Conservation (phyloP, 2,797 vertebrate genomes). For the Hephaestus fuliginosus region DNA sequence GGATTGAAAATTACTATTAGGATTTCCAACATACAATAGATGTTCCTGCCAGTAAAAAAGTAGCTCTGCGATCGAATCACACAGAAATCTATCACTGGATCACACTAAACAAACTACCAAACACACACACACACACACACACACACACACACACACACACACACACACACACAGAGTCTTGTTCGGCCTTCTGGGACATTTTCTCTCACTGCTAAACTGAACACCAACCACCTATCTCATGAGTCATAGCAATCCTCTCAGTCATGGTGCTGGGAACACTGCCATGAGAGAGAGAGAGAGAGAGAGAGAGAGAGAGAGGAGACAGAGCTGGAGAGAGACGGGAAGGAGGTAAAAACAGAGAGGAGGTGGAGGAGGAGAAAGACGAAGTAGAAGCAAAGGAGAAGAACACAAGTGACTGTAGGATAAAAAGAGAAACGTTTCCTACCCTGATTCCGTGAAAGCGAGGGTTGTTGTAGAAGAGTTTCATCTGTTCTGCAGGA, state of each 20-base stretch:
- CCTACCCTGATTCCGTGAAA: slow-evolving; percentile 95
- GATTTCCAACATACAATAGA: slow-evolving; percentile 38
- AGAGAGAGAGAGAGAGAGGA: slow-evolving; percentile 24
- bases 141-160: slow-evolving; percentile 43
- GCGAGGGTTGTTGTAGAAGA: slow-evolving; percentile 97
- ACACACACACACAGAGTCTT: slow-evolving; percentile 41
- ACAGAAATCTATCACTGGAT: slow-evolving; percentile 52
- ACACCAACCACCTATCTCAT: slow-evolving; percentile 81
- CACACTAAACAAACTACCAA: slow-evolving; percentile 55
- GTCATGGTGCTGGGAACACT: slow-evolving; percentile 81
- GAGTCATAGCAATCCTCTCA: slow-evolving; percentile 83
- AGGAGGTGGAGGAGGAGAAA: slow-evolving; percentile 21
- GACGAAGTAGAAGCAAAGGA: slow-evolving; percentile 44
- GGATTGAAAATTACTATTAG: slow-evolving; percentile 21
- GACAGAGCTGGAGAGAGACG: background rate
- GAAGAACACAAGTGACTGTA: background rate
- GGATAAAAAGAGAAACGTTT: slow-evolving; percentile 9
- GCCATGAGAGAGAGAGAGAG: slow-evolving; percentile 60
- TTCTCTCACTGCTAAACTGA: slow-evolving; percentile 77
- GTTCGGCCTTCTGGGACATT: slow-evolving; percentile 73
- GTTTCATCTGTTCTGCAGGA: slow-evolving; percentile 96
- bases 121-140: slow-evolving; percentile 39
- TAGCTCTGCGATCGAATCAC: slow-evolving; percentile 45
- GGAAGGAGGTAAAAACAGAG: background rate
- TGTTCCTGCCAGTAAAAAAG: slow-evolving; percentile 43